phyloP scores from a whole-genome alignment of 2,113 vertebrate species.

The Anguilla japonica region DNA sequence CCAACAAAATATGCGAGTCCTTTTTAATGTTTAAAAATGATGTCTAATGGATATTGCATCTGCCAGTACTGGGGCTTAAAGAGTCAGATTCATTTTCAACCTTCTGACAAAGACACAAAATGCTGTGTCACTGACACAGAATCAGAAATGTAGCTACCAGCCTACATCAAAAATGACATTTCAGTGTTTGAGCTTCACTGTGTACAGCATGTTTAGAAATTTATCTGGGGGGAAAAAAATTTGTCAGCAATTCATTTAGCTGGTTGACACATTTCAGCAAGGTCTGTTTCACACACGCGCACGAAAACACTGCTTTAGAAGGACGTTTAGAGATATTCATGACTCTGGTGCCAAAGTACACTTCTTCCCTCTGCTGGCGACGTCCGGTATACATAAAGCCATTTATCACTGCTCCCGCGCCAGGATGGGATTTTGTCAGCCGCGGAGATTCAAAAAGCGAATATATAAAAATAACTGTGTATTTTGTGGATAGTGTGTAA shows the following conservation, averaged over 20 bases:
- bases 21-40: conserved; percentile 17
- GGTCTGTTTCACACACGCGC: background rate
- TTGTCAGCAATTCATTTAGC: background rate
- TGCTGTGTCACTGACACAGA: background rate
- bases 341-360: background rate
- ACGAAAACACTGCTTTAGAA: background rate
- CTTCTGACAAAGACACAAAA: conserved; percentile 1
- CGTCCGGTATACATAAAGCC: background rate
- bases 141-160: conserved; percentile 4
- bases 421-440: background rate
- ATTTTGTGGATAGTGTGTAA: conserved; percentile 1
- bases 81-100: conserved; percentile 14
- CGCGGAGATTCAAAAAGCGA: background rate
- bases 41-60: background rate
- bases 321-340: background rate
- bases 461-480: background rate
- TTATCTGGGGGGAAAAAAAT: background rate
- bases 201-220: conserved; percentile 1
- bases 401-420: background rate
- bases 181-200: background rate
- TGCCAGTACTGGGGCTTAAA: background rate
- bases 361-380: conserved; percentile 22
- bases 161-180: background rate
- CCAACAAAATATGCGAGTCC: background rate
- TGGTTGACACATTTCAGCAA: background rate